Conservation (phyloP, 2,797 vertebrate species). For the Hephaestus fuliginosus region DNA sequence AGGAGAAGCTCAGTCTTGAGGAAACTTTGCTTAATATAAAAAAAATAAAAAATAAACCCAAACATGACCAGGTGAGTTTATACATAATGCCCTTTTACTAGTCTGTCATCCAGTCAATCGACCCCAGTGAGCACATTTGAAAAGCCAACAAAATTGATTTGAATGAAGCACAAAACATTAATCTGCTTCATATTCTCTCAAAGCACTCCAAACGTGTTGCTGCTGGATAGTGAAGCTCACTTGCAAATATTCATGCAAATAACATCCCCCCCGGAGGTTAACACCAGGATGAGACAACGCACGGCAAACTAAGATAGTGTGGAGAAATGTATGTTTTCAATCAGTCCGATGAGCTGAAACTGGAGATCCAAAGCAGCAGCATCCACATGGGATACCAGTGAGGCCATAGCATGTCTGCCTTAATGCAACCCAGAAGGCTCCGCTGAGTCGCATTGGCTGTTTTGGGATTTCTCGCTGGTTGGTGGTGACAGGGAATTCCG, state of each 20-base stretch:
- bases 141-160: neutral
- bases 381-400: constrained; percentile 64
- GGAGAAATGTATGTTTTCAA: constrained; percentile 62
- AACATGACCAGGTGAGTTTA: constrained; percentile 38
- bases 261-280: constrained; percentile 17
- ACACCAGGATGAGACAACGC: constrained; percentile 7
- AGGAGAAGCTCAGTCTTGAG: constrained; percentile 24
- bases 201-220: constrained; percentile 31
- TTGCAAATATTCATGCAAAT: constrained; percentile 64
- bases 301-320: constrained; percentile 20
- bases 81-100: constrained; percentile 25
- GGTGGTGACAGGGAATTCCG: constrained; percentile 63
- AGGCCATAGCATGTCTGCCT: constrained; percentile 58
- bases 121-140: neutral
- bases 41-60: constrained; percentile 9
- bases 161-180: constrained; percentile 20
- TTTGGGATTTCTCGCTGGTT: constrained; percentile 54
- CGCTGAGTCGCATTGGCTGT: constrained; percentile 50
- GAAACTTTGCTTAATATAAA: constrained; percentile 15
- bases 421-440: constrained; percentile 77
- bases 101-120: constrained; percentile 14
- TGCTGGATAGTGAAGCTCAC: neutral
- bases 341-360: constrained; percentile 70
- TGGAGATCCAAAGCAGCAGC: constrained; percentile 58
- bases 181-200: constrained; percentile 29